Evolutionary conservation across 2,113 vertebrate species (phyloP).

Genomic region (Atrichornis clamosus): DNA sequence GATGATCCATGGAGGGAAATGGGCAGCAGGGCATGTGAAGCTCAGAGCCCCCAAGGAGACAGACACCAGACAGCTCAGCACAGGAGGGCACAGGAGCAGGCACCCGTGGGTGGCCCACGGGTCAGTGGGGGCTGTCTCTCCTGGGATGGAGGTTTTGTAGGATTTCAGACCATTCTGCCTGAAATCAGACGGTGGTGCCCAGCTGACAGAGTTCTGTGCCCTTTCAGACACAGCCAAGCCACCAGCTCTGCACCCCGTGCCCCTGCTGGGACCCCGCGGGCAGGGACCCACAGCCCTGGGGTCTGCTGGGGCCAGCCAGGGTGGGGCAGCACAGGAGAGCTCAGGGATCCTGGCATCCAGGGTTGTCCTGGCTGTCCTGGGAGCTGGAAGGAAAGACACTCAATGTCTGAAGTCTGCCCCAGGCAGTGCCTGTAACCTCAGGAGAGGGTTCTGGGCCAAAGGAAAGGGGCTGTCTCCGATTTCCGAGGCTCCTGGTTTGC

Average conservation of each 20-base stretch:
- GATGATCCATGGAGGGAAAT: not conserved
- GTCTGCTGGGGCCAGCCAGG: not conserved
- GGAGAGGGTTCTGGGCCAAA: not conserved
- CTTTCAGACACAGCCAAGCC: not conserved
- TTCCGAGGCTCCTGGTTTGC: not conserved
- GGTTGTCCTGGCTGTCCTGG: not conserved
- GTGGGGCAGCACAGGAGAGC: not conserved
- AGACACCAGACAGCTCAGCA: not conserved
- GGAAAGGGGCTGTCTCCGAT: not conserved
- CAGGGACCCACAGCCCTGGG: not conserved
- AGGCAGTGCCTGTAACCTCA: not conserved
- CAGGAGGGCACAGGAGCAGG: not conserved
- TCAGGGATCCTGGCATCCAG: not conserved
- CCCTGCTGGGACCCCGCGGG: not conserved
- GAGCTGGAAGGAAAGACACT: not conserved
- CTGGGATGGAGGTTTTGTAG: not conserved
- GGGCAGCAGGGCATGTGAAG: not conserved
- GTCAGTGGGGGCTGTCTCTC: not conserved
- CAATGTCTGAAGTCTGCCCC: too few species aligned
- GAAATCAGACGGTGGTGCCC: not conserved
- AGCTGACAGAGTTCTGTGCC: not conserved
- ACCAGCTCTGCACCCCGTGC: not conserved
- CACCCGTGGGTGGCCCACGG: rapidly evolving
- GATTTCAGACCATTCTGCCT: not conserved
- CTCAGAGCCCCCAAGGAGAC: not conserved